Percentiles rank a stretch among this genome's conserved stretches.
Conservation (phyloP, 2,888 invertebrate genomes). For the Cepaea hortensis region DNA sequence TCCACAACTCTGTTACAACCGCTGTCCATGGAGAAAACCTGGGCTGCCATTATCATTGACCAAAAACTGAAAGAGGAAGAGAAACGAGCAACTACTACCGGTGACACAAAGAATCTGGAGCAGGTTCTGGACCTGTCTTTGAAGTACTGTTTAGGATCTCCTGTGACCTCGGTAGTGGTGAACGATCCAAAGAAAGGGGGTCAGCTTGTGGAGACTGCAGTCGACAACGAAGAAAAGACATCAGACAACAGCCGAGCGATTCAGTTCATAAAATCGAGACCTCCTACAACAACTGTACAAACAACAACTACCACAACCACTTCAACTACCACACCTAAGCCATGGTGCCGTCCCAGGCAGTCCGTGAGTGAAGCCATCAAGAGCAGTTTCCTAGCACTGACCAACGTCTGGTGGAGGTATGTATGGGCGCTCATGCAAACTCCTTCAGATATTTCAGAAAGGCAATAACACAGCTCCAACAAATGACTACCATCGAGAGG, state of each 20-base stretch:
- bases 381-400: background rate
- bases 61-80: constrained; percentile 59
- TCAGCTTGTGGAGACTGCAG: background rate
- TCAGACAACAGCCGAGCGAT: background rate
- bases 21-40: constrained; percentile 58
- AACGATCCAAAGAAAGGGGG: constrained; percentile 1
- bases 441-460: background rate
- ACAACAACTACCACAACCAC: constrained; percentile 8
- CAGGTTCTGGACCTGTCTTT: constrained; percentile 11
- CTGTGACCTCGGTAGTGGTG: constrained; percentile 4
- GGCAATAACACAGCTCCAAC: background rate
- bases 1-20: background rate
- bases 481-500: background rate
- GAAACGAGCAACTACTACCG: constrained; percentile 43
- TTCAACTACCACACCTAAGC: constrained; percentile 17
- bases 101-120: constrained; percentile 52
- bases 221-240: background rate
- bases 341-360: background rate
- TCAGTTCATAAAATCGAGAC: background rate
- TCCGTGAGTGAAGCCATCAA: background rate
- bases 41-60: constrained; percentile 67
- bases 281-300: constrained; percentile 18
- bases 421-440: background rate
- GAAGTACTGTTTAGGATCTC: background rate
- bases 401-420: background rate